These are phyloP conservation scores for Tinamus major DNA, from an alignment of 2,797 vertebrate species.

Conservation along the genomic window DNA sequence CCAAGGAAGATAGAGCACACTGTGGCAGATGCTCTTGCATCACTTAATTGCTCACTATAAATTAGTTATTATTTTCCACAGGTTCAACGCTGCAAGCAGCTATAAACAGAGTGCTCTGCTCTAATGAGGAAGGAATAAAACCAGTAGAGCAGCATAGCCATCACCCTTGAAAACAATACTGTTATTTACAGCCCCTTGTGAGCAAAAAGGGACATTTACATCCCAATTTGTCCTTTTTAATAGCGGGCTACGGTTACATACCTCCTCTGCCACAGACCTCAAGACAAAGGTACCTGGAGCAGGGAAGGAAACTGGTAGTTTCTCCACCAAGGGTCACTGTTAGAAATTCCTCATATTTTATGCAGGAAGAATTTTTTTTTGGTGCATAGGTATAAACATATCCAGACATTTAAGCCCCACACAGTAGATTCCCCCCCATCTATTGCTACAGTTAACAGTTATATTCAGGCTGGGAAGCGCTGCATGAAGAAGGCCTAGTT, in stretches of 20 bases:
- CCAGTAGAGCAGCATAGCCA: rapidly evolving
- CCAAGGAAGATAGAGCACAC: not conserved
- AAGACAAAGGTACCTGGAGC: not conserved
- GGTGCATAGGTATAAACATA: not conserved
- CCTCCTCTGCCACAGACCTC: not conserved
- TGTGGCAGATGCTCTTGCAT: not conserved
- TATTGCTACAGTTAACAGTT: not conserved
- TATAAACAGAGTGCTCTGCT: not conserved
- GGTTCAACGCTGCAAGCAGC: not conserved
- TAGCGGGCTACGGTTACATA: not conserved
- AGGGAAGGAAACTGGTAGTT: not conserved
- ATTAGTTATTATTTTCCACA: not conserved
- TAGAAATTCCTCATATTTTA: not conserved
- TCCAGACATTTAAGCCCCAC: not conserved
- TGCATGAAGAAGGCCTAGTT: not conserved
- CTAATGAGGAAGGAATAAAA: not conserved
- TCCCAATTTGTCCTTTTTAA: not conserved
- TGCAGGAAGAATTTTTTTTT: not conserved
- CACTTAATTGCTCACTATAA: not conserved
- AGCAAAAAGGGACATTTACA: not conserved
- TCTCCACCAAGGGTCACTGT: not conserved
- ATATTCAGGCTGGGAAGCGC: not conserved
- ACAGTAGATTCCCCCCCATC: not conserved
- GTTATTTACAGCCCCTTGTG: slow-evolving; percentile 20
- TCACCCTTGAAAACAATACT: not conserved